Evolutionary conservation across 2,113 vertebrate genomes (phyloP).

Genomic region (Dascyllus trimaculatus): DNA sequence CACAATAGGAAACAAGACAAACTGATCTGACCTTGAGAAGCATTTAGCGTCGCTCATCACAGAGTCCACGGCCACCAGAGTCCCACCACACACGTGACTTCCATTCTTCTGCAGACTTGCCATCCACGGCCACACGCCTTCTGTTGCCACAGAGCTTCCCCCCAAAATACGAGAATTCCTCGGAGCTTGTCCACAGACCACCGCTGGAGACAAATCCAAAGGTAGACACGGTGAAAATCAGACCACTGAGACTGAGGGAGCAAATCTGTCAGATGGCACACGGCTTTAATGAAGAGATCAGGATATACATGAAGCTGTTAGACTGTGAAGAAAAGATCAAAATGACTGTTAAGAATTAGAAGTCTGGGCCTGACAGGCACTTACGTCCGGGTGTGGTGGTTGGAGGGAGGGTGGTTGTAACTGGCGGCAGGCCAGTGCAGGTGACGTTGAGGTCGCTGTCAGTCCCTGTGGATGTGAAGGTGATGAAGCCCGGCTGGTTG

Average conservation of each 20-base stretch:
- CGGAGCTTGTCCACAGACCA: conserved; percentile 67
- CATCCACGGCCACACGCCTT: conserved; percentile 85
- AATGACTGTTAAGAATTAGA: too few species aligned
- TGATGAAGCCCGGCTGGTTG: conserved; percentile 62
- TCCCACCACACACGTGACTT: conserved; percentile 81
- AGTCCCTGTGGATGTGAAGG: conserved; percentile 55
- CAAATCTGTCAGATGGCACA: too few species aligned
- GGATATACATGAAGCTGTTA: too few species aligned
- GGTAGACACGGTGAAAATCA: background rate
- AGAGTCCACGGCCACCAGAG: conserved; percentile 76
- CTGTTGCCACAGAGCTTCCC: background rate
- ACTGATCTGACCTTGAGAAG: conserved; percentile 66
- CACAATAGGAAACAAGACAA: background rate
- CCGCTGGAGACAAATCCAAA: conserved; percentile 44
- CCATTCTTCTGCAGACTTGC: conserved; percentile 78
- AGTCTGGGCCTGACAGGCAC: background rate
- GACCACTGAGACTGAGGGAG: background rate
- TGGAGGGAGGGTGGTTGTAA: background rate
- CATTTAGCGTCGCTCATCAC: conserved; percentile 80
- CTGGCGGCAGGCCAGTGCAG: conserved; percentile 10
- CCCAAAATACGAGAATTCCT: conserved; percentile 36
- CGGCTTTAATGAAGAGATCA: too few species aligned
- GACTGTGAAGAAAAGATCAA: too few species aligned
- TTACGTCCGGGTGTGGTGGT: background rate
- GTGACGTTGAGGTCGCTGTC: conserved; percentile 59